Conservation (phyloP, 2,113 vertebrate species). For the Odontophorus gujanensis region DNA sequence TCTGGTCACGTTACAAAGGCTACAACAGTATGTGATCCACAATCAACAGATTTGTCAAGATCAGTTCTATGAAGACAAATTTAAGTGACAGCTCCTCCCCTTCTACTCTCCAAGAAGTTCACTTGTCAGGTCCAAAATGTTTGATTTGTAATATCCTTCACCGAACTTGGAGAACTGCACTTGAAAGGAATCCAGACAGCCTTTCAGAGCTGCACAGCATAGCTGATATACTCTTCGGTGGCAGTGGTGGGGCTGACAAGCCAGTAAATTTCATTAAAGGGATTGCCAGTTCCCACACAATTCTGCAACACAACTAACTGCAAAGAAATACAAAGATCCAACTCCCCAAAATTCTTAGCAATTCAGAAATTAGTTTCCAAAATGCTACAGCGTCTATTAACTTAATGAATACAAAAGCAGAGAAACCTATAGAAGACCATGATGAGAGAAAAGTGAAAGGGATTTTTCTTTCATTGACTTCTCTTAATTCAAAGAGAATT, state of each 20-base stretch:
- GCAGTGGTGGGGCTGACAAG: neutral
- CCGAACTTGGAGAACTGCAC: neutral
- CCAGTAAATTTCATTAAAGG: constrained; percentile 32
- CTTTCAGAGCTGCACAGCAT: neutral
- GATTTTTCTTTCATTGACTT: neutral
- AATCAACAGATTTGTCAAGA: constrained; percentile 25
- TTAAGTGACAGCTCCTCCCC: neutral
- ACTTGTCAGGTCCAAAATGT: neutral
- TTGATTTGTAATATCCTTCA: neutral
- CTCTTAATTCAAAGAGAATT: neutral
- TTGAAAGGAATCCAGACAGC: constrained; percentile 16
- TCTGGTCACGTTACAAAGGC: neutral
- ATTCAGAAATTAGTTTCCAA: neutral
- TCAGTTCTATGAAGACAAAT: neutral
- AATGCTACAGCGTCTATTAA: neutral
- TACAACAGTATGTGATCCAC: neutral
- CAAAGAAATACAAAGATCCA: neutral
- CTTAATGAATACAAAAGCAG: neutral
- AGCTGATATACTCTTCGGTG: neutral
- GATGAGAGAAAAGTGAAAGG: neutral
- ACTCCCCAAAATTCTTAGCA: neutral
- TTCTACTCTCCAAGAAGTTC: neutral
- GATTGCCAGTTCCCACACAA: constrained; percentile 14
- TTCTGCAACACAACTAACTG: neutral
- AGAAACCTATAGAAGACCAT: neutral